phyloP scores from a whole-genome alignment of 23 tunicate species.

The Clavelina lepadiformis region DNA sequence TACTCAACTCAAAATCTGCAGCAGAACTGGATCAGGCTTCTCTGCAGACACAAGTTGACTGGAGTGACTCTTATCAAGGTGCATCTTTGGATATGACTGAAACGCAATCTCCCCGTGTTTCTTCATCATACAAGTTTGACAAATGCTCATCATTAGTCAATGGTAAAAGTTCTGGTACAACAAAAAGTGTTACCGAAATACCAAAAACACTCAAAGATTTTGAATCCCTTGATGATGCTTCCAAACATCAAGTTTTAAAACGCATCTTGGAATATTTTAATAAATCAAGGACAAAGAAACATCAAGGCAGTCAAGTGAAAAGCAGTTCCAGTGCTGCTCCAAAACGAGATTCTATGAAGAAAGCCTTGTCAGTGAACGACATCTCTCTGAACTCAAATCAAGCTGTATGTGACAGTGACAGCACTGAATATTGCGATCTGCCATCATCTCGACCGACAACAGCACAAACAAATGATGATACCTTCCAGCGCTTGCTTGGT shows the following conservation, averaged over 20 bases:
- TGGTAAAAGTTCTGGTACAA: no score
- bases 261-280: conserved; percentile 9
- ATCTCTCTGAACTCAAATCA: conserved; percentile 19
- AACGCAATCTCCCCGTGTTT: not conserved
- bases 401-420: conserved; percentile 69
- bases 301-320: no score
- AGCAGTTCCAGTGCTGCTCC: not conserved
- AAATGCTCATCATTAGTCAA: not conserved
- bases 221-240: conserved; percentile 24
- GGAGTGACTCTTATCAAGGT: conserved; percentile 39
- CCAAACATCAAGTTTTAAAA: conserved; percentile 19
- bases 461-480: not conserved
- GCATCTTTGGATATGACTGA: conserved; percentile 8
- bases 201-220: conserved; percentile 25
- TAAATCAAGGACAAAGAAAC: not conserved
- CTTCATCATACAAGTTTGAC: conserved; percentile 5
- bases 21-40: conserved; percentile 5
- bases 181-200: conserved; percentile 4
- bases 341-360: not conserved
- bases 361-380: not conserved
- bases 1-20: not conserved
- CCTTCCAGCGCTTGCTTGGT: not conserved
- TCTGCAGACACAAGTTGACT: conserved; percentile 17
- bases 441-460: conserved; percentile 38
- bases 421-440: conserved; percentile 65